Conservation (phyloP, 1,140 invertebrate species). For the Trichonephila inaurata region DNA sequence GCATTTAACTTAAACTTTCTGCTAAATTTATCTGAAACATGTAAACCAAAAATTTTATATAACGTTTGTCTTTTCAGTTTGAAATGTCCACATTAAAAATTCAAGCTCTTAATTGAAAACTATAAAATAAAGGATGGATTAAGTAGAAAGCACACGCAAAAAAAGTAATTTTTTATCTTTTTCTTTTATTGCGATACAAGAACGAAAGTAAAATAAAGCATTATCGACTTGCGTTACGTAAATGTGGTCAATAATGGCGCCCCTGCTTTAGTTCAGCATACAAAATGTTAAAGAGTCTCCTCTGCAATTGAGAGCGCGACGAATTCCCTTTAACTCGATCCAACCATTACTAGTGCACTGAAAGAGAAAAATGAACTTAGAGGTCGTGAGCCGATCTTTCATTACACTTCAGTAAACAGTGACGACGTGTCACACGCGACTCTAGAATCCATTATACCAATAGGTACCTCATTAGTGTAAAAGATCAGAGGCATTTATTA, state of each 20-base stretch:
- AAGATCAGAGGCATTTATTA: constrained; percentile 48
- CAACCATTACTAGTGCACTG: neutral
- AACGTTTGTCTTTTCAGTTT: too few relatives aligned
- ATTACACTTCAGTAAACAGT: constrained; percentile 55
- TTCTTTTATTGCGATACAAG: too few relatives aligned
- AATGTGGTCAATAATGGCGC: neutral
- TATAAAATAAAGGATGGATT: too few relatives aligned
- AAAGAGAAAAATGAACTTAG: neutral
- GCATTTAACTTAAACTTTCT: too few relatives aligned
- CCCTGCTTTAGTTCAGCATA: too few relatives aligned
- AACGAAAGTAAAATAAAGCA: neutral
- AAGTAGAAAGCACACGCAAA: too few relatives aligned
- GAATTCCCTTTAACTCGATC: neutral
- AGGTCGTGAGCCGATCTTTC: constrained; percentile 37
- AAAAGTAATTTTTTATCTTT: too few relatives aligned
- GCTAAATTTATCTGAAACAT: too few relatives aligned
- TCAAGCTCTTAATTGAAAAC: too few relatives aligned
- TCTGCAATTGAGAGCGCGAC: neutral
- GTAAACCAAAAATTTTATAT: too few relatives aligned
- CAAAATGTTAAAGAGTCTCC: neutral
- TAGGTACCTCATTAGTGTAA: constrained; percentile 50
- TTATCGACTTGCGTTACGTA: neutral
- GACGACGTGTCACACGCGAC: constrained; percentile 35
- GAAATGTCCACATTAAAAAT: too few relatives aligned
- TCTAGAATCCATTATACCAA: constrained; percentile 33